These are phyloP conservation scores for Otolemur garnettii DNA, from an alignment of 2,113 vertebrate species.

Conservation along the genomic window DNA sequence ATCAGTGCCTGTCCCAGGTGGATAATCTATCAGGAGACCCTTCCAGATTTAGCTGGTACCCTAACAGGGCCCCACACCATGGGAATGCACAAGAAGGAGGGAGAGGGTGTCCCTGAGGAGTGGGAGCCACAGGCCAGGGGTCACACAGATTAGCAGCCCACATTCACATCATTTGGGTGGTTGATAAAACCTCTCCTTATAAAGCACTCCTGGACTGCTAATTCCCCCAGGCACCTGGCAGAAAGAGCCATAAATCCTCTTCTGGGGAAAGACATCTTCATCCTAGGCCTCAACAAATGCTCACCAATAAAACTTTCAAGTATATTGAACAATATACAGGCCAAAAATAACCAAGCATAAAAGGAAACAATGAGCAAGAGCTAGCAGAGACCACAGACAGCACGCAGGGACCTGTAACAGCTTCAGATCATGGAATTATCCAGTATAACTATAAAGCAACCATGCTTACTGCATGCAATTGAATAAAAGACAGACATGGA, in stretches of 20 bases:
- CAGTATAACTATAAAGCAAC: background rate
- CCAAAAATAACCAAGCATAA: background rate
- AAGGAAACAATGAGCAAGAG: background rate
- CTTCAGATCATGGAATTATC: background rate
- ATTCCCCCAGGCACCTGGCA: background rate
- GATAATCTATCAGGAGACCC: background rate
- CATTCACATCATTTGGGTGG: background rate
- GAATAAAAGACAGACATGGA: slow-evolving; percentile 25
- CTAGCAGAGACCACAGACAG: background rate
- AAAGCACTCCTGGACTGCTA: background rate
- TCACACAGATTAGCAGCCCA: background rate
- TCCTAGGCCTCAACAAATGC: background rate
- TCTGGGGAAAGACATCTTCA: background rate
- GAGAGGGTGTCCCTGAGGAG: background rate
- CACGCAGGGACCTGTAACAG: background rate
- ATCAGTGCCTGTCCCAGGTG: background rate
- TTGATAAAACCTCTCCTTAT: background rate
- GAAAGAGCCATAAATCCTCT: background rate
- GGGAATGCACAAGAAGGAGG: background rate
- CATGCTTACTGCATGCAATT: background rate
- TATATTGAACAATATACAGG: background rate
- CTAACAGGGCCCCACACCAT: background rate
- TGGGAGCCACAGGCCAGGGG: background rate
- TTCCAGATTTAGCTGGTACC: background rate
- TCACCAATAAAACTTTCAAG: background rate